A percentile compares a stretch with the other conserved stretches of the same genome.
phyloP scores from a whole-genome alignment of 2,797 vertebrate species.

The Acestrorhynchus altus region DNA sequence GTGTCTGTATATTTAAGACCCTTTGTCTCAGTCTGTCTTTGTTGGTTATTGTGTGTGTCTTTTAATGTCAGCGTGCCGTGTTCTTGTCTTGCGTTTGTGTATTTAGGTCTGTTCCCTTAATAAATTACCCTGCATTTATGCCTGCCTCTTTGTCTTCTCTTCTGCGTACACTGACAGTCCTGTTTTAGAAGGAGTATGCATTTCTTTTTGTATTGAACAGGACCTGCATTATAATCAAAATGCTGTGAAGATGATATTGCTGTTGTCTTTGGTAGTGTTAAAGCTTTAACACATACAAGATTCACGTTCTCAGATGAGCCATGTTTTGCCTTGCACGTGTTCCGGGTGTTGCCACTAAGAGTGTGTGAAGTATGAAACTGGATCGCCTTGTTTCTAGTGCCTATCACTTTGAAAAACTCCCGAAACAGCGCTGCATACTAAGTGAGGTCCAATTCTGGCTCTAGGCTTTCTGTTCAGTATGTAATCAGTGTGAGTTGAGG shows the following conservation, averaged over 20 bases:
- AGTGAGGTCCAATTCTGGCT: not conserved
- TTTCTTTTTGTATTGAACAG: not conserved
- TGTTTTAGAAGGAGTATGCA: not conserved
- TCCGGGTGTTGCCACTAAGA: constrained; percentile 15
- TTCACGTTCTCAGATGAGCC: constrained; percentile 32
- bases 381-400: constrained; percentile 25
- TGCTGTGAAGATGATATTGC: constrained; percentile 7
- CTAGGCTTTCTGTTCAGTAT: not conserved
- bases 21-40: no score
- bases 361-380: constrained; percentile 13
- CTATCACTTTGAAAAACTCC: constrained; percentile 31
- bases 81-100: no score
- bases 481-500: not conserved
- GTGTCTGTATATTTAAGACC: no score
- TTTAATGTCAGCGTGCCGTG: no score
- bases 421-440: constrained; percentile 2
- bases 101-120: no score
- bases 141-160: no score
- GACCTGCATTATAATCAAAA: not conserved
- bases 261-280: constrained; percentile 9
- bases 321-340: constrained; percentile 27
- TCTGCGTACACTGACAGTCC: no score
- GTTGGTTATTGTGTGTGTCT: no score
- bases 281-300: constrained; percentile 16
- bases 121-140: no score